Percentiles rank a stretch among this genome's conserved stretches.
Conservation (phyloP, 2,888 invertebrate species). For the Baccha elongata region DNA sequence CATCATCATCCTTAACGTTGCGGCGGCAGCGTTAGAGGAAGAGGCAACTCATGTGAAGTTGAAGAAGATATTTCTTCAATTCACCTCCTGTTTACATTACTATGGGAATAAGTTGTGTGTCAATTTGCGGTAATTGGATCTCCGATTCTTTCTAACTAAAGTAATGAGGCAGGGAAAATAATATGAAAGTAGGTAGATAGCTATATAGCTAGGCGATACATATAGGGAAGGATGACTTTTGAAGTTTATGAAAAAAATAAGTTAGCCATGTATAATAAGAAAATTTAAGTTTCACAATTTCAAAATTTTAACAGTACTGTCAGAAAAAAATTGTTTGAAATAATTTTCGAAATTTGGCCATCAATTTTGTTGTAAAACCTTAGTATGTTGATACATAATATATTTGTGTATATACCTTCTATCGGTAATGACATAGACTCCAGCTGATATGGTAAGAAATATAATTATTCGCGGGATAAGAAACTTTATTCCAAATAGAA, state of each 20-base stretch:
- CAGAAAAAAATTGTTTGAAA: no score
- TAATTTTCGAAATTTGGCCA: no score
- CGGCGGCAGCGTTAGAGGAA: background rate
- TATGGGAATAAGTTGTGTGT: slow-evolving; percentile 64
- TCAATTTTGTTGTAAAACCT: no score
- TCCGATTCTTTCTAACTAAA: slow-evolving; percentile 49
- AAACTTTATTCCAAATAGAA: no score
- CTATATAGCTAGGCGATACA: background rate
- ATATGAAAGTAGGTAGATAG: background rate
- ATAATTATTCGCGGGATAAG: no score
- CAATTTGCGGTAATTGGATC: slow-evolving; percentile 72
- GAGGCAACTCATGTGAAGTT: slow-evolving; percentile 11
- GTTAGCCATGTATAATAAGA: background rate
- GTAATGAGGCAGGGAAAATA: slow-evolving; percentile 39
- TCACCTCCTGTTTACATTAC: slow-evolving; percentile 54
- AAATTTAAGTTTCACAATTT: background rate
- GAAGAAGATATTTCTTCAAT: slow-evolving; percentile 23
- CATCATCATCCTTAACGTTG: background rate
- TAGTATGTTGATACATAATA: no score
- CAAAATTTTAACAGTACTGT: background rate
- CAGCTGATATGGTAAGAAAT: no score
- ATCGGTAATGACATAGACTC: no score
- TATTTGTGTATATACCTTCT: no score
- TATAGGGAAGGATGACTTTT: background rate
- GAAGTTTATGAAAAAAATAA: background rate